phyloP scores from a whole-genome alignment of 2,797 vertebrate genomes.

The Pelobates cultripes region DNA sequence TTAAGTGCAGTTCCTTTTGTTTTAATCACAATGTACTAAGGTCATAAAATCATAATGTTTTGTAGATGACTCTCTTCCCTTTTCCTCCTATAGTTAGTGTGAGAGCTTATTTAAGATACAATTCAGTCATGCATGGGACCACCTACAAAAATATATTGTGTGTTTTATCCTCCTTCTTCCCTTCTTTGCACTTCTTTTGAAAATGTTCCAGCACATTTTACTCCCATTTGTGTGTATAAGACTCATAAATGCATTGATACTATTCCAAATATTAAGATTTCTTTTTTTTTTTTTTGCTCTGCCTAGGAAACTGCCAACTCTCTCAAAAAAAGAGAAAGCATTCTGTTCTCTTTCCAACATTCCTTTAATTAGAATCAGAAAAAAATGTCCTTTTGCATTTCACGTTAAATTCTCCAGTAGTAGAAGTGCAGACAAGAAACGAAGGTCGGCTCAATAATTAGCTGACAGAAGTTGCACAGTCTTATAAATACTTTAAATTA shows the following conservation, averaged over 20 bases:
- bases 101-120: no score
- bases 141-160: constrained; percentile 14
- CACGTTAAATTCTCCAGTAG: constrained; percentile 19
- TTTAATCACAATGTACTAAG: no score
- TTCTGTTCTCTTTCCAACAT: constrained; percentile 26
- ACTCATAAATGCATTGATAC: constrained; percentile 43
- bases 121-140: constrained; percentile 15
- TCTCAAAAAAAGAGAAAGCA: constrained; percentile 18
- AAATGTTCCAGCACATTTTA: constrained; percentile 33
- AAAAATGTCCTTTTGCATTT: constrained; percentile 33
- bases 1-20: no score
- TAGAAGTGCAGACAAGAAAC: constrained; percentile 1
- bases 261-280: constrained; percentile 44
- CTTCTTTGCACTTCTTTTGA: constrained; percentile 19
- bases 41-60: no score
- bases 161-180: no score
- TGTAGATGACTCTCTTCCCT: no score
- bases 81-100: no score
- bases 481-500: no score
- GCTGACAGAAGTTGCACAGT: no score
- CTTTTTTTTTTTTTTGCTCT: constrained; percentile 3
- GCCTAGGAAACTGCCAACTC: constrained; percentile 35
- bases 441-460: no score
- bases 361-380: constrained; percentile 41
- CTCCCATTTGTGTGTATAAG: constrained; percentile 25